Evolutionary conservation across 1,140 invertebrate species (phyloP).

Genomic region (Eumeta japonica): DNA sequence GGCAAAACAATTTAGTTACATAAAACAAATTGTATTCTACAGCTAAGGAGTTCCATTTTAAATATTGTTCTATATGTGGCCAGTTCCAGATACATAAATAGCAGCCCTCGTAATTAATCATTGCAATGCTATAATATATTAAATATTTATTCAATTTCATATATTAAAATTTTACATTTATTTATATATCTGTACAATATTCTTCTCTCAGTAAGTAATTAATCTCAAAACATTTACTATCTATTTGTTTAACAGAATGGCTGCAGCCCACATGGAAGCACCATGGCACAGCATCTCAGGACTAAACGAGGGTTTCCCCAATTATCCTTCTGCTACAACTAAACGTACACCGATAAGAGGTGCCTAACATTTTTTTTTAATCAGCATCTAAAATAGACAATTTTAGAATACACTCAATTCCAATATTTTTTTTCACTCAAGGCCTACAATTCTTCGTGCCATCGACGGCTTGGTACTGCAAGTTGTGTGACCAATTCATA

Average conservation of each 20-base stretch:
- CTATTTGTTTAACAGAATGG: conserved; percentile 46
- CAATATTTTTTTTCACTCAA: conserved; percentile 45
- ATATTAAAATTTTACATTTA: too few species aligned
- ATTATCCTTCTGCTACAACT: conserved; percentile 65
- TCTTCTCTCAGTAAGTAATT: too few species aligned
- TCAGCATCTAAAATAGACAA: background rate
- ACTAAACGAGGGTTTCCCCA: conserved; percentile 65
- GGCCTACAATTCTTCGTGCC: conserved; percentile 83
- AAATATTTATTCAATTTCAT: too few species aligned
- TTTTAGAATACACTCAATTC: background rate
- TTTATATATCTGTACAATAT: conserved; percentile 7
- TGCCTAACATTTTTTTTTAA: conserved; percentile 22
- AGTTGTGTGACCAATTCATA: conserved; percentile 81
- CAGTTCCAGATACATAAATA: background rate
- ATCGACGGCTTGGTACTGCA: conserved; percentile 85
- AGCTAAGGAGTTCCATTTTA: too few species aligned
- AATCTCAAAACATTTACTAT: background rate
- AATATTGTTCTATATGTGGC: too few species aligned
- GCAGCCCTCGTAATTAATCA: too few species aligned
- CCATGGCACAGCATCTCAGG: conserved; percentile 70
- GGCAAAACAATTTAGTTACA: too few species aligned
- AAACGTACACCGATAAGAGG: conserved; percentile 80
- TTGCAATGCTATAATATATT: too few species aligned
- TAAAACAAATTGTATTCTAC: too few species aligned
- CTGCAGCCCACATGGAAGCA: conserved; percentile 66